Conservation (phyloP, 2,113 vertebrate genomes). For the Ochotona curzoniae region DNA sequence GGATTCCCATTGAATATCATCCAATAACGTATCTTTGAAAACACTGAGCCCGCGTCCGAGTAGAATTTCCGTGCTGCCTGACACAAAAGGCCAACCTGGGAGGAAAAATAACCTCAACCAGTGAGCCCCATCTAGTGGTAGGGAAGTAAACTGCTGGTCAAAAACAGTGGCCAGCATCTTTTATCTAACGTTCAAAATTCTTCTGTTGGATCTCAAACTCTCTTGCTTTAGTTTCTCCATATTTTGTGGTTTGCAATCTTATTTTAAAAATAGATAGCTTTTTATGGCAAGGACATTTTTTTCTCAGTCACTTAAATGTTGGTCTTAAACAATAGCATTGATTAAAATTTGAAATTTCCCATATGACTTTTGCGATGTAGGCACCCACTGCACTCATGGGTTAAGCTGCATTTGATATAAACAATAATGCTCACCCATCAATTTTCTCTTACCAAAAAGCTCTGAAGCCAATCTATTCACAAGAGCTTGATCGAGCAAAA, state of each 20-base stretch:
- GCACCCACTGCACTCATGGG: background rate
- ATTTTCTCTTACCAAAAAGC: conserved; percentile 31
- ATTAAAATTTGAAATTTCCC: conserved; percentile 6
- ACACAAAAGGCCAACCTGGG: conserved; percentile 6
- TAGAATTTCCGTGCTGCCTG: background rate
- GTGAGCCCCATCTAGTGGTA: conserved; percentile 87
- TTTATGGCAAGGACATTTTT: background rate
- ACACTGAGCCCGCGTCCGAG: conserved; percentile 41
- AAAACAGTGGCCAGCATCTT: background rate
- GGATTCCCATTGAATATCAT: conserved; percentile 69
- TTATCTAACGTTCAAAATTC: background rate
- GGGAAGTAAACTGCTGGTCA: conserved; percentile 77
- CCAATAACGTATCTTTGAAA: conserved; percentile 75
- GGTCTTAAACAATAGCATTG: background rate
- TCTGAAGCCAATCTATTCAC: background rate
- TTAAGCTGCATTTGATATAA: background rate
- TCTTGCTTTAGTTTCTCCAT: background rate
- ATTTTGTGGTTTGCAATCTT: background rate
- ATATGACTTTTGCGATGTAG: conserved; percentile 49
- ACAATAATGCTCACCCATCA: background rate
- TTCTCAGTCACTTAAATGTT: conserved; percentile 22
- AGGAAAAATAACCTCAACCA: conserved; percentile 79
- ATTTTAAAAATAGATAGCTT: background rate
- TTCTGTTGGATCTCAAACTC: background rate
- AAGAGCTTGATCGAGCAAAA: background rate